Evolutionary conservation across 2,113 vertebrate genomes (phyloP).

Genomic region (Rutilus rutilus): DNA sequence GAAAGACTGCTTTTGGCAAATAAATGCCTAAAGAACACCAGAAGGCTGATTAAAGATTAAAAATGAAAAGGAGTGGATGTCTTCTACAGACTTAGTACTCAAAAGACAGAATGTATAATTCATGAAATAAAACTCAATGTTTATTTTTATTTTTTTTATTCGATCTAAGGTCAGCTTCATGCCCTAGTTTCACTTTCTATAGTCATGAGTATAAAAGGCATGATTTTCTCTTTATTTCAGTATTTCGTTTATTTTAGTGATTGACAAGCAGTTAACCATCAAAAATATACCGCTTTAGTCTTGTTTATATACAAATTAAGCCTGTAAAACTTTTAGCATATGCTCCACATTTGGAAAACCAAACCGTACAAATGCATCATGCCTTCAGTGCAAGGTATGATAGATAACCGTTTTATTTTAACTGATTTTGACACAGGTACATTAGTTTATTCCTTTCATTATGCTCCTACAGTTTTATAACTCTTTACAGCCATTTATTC

Average conservation of each 20-base stretch:
- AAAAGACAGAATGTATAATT: constrained; percentile 17
- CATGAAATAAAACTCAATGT: neutral
- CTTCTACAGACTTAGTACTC: constrained; percentile 5
- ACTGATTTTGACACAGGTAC: constrained; percentile 9
- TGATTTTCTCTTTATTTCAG: neutral
- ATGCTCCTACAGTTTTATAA: constrained; percentile 12
- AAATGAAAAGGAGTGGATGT: neutral
- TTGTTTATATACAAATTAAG: neutral
- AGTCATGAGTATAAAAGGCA: too few relatives aligned
- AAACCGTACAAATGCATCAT: neutral
- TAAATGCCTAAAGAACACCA: constrained; percentile 22
- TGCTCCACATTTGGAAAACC: neutral
- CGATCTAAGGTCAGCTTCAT: neutral
- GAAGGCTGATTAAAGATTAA: constrained; percentile 23
- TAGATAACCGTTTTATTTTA: neutral
- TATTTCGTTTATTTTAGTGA: neutral
- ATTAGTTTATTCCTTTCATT: constrained; percentile 33
- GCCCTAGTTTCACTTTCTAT: neutral
- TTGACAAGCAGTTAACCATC: neutral
- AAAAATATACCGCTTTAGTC: neutral
- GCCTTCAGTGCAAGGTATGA: neutral
- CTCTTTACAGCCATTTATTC: constrained; percentile 25
- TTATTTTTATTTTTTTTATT: neutral
- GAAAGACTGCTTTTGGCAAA: constrained; percentile 13
- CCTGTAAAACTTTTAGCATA: neutral